Conservation (phyloP, 2,888 invertebrate genomes). For the Flabesymbios commensalis region DNA sequence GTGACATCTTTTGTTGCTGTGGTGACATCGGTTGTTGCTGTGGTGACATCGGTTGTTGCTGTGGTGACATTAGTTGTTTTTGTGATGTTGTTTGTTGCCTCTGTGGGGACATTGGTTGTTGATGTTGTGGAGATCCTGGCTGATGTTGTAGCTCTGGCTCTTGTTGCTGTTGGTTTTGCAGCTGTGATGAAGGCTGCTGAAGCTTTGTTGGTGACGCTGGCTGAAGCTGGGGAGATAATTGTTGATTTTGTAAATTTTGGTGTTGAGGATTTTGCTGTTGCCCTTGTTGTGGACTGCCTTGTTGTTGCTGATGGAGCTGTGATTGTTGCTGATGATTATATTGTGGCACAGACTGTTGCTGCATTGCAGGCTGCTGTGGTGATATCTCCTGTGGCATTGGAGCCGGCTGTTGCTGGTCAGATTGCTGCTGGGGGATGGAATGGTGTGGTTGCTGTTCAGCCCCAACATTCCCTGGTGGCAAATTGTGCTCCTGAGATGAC, state of each 20-base stretch:
- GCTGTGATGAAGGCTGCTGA: no score
- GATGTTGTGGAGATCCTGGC: background rate
- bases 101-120: background rate
- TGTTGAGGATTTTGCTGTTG: constrained; percentile 9
- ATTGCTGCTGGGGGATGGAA: no score
- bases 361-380: background rate
- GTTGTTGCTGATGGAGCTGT: constrained; percentile 3
- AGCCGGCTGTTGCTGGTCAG: no score
- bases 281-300: constrained; percentile 36
- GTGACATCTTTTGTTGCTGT: no score
- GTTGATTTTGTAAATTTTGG: background rate
- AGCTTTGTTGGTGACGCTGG: no score
- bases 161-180: background rate
- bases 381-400: background rate
- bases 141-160: background rate
- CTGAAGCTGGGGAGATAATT: no score
- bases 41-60: no score
- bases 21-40: no score
- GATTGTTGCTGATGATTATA: background rate
- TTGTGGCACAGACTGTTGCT: background rate
- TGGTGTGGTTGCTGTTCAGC: no score
- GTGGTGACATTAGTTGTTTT: no score
- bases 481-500: no score
- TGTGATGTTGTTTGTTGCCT: background rate
- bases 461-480: no score